These are phyloP conservation scores for Lontra canadensis DNA, from an alignment of 2,113 vertebrate genomes.

Conservation along the genomic window DNA sequence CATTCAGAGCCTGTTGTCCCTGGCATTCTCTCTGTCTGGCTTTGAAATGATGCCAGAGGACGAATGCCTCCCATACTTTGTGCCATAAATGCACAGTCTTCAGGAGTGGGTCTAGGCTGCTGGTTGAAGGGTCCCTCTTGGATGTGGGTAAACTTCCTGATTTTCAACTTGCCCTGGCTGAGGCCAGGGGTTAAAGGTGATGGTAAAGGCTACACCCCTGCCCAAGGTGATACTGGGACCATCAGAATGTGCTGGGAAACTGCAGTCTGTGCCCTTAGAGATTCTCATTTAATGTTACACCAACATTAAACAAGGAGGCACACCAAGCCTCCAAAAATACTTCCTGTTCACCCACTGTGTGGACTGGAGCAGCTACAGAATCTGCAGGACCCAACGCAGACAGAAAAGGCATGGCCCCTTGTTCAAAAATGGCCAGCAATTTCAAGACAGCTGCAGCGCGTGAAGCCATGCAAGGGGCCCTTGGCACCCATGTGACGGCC, in stretches of 20 bases:
- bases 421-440: neutral
- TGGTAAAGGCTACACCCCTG: no score
- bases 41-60: conserved; percentile 45
- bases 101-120: neutral
- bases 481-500: fast-evolving
- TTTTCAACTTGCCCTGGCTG: neutral
- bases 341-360: fast-evolving
- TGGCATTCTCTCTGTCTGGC: neutral
- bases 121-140: neutral
- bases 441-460: neutral
- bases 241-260: neutral
- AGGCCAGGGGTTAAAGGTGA: no score
- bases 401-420: neutral
- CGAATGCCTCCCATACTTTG: neutral
- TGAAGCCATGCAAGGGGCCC: fast-evolving
- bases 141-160: neutral
- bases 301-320: neutral
- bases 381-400: neutral
- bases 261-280: neutral
- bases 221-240: neutral
- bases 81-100: neutral
- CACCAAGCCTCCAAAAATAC: neutral
- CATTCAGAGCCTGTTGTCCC: conserved; percentile 7
- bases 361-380: neutral
- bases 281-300: neutral